Conservation (phyloP, 2,888 invertebrate genomes). For the Drosophila monieri region DNA sequence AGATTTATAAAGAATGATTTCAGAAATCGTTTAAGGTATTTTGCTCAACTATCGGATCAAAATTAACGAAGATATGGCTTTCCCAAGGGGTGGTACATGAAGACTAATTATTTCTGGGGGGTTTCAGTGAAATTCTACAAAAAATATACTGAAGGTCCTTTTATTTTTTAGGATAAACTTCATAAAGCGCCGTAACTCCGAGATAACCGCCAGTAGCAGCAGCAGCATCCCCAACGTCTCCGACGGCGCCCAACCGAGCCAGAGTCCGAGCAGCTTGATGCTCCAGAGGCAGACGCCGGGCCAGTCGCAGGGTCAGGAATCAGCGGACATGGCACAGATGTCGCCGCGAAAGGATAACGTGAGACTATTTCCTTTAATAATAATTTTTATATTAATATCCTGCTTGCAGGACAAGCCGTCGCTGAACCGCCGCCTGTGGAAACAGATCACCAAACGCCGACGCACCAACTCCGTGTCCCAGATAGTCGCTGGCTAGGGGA, state of each 20-base stretch:
- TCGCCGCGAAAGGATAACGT: constrained; percentile 84
- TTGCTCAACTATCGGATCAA: no score
- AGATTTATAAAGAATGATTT: no score
- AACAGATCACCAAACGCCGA: constrained; percentile 90
- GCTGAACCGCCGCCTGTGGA: constrained; percentile 91
- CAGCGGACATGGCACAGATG: constrained; percentile 70
- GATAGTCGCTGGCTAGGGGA: constrained; percentile 81
- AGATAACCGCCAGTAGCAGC: constrained; percentile 77
- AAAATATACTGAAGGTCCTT: no score
- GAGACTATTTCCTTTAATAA: no score
- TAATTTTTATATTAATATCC: no score
- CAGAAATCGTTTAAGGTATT: no score
- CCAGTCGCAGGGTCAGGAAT: constrained; percentile 52
- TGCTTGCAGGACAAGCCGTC: constrained; percentile 92
- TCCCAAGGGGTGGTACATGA: no score
- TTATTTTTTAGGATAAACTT: constrained; percentile 80
- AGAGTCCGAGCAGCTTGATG: constrained; percentile 72
- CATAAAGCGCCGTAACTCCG: constrained; percentile 83
- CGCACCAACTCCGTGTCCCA: constrained; percentile 85
- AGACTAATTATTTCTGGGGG: background rate
- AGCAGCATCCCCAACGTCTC: constrained; percentile 79
- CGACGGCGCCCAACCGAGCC: constrained; percentile 74
- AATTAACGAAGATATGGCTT: no score
- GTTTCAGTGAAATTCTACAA: background rate
- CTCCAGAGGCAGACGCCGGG: constrained; percentile 56